These are phyloP conservation scores for Stegastes partitus DNA, from an alignment of 2,113 vertebrate genomes.

Conservation along the genomic window DNA sequence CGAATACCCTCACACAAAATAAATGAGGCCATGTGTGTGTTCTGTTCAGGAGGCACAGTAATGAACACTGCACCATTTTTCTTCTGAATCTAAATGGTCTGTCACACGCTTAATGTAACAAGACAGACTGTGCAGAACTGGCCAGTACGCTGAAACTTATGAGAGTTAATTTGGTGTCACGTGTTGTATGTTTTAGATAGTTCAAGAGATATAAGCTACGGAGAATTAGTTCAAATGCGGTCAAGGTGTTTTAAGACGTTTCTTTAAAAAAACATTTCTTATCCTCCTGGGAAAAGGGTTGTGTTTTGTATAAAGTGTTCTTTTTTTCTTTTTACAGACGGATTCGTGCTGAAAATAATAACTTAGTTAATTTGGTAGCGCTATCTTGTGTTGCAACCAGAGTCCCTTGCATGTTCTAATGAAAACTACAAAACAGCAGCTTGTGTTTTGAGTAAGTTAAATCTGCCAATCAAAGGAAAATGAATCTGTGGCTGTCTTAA, in stretches of 20 bases:
- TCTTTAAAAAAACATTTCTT: neutral
- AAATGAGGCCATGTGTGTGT: constrained; percentile 71
- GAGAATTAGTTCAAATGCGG: neutral
- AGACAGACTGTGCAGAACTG: constrained; percentile 53
- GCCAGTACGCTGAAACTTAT: constrained; percentile 36
- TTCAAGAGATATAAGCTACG: neutral
- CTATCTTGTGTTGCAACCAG: neutral
- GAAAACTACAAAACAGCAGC: too few relatives aligned
- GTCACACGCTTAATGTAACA: constrained; percentile 63
- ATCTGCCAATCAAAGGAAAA: constrained; percentile 34
- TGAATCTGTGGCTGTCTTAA: neutral
- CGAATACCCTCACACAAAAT: constrained; percentile 46
- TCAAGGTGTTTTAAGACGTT: neutral
- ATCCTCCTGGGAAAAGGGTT: neutral
- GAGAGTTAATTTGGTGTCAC: constrained; percentile 42
- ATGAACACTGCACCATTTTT: constrained; percentile 74
- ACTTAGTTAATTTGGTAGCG: neutral
- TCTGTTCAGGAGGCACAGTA: constrained; percentile 67
- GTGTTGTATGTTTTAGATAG: constrained; percentile 28
- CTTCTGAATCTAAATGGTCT: constrained; percentile 62
- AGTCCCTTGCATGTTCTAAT: neutral
- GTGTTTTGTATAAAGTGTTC: neutral
- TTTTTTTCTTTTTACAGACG: neutral
- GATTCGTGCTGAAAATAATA: too few relatives aligned
- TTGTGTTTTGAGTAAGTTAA: neutral